Base-by-base conservation (phyloP, 1,140 invertebrate genomes). In the Amphibalanus amphitrite region DNA sequence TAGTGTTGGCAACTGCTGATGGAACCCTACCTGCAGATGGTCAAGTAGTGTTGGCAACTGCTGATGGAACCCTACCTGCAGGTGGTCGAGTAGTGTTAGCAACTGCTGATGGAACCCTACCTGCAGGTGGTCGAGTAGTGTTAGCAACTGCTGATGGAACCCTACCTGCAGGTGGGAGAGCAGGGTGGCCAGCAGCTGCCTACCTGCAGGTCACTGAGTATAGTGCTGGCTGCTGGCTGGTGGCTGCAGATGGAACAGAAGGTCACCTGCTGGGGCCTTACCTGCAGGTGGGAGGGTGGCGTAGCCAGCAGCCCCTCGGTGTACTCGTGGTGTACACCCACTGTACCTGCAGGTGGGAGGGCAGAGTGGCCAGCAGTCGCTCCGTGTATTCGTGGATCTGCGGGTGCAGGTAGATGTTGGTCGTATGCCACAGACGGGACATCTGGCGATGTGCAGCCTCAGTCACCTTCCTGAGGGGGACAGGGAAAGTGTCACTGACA, bases 311-410 rank as follows among this genome's bases (percentile, higher is more conserved):
- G 82, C 78, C 89, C 88, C 77, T 90, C 86, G 0, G 90, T 88
- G 81, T 97, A 99, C 81, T 97, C 90, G 78, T 95, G 90, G 71
- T n/a, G n/a, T n/a, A n/a, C n/a, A n/a, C n/a, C n/a, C n/a, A n/a
- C n/a, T n/a, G n/a, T n/a, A n/a, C n/a, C n/a, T 94, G 93, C 10
- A 97, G 82, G 77, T 93, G 84, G 0, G 85, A 88, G 0, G 95
- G 94, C 69, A 99, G 82, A 79, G 89, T 96, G 0, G 82, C 78
- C 0, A 85, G 85, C 69, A 99, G 82, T 78, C 89, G 88, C 77
- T 90, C 86, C 0, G 90, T 88, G 81, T 97, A 99, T 81, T 97
- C 90, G 78, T 95, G 90, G 71, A 97, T 86, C 77, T 87, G 88
- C 0, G 92, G 89, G 79, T 96, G 90, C 76, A 91, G 82, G 79